Evolutionary conservation across 2,113 vertebrate species (phyloP), one percentile per base, ranked within the genome.

Genomic region (Polypterus senegalus): DNA sequence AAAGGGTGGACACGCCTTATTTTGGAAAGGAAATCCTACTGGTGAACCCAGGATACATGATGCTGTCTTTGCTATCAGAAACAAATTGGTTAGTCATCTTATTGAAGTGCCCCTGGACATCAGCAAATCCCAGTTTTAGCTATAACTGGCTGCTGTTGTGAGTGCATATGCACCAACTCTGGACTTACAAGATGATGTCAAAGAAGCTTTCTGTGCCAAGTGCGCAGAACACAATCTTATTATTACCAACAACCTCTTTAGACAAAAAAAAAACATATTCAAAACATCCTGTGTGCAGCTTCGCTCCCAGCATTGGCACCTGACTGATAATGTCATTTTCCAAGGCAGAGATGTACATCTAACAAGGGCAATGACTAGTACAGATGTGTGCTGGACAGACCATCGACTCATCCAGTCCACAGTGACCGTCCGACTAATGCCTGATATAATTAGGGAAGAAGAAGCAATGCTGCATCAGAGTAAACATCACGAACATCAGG

Each of bases 141-240:
- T 63, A 57, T 47, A 63, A 61, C 58, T 60, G 5, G 5, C 58
- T 46, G 57, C 63, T 45, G 53, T 60, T 44, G 45, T 65, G 48
- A 68, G 66, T 2, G 48, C 52, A 8, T 68, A 64, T 27, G 48
- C 61, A 43, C 63, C 53, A 46, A 65, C 57, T 4, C 7, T 68
- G 53, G 45, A 45, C 62, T 58, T 27, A 7, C 10, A 57, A 7
- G 58, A 60, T 51, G 52, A 66, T 43, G 47, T 59, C 44, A 69
- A 69, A 55, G 11, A 67, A 47, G 45, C 47, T 5, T 64, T 64
- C 59, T 55, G 67, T 5, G 54, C 60, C 46, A 6, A 51, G 46
- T 59, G 58, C 6, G 9, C 9, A 45, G 58, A 59, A 59, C 58
- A 59, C 45, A 5, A 45, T 4, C 10, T 51, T 11, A 7, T 55